Evolutionary conservation across 30 jellyfish, hydroid and myxozoan species (phyloP), one percentile per base, ranked within the genome.

Genomic region (Turritopsis rubra): DNA sequence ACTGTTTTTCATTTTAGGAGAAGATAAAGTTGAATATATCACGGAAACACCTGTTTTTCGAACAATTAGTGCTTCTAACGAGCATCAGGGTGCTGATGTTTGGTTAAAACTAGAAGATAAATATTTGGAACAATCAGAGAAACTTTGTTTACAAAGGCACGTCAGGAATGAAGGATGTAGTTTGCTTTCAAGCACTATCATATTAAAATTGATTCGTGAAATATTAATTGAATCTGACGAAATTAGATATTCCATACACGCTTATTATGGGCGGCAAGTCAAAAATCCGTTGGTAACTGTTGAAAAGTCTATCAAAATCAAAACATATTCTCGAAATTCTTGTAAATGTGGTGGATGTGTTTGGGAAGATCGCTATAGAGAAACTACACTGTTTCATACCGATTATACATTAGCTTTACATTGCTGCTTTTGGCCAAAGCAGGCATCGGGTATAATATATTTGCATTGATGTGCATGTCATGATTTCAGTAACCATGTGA

Each of bases 71-170:
- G 54, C 82, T 1, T 71, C 82, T n/a, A 29, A 74, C 28, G 82
- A 26, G 54, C 82, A 74, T 29, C 26, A 16, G 16, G 82, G 16
- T 26, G 82, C 72, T 16, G 19, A 16, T 54, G 81, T 86, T 18
- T 86, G 94, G 94, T 82, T 86, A 26, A 66, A 81, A 66, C 75
- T 85, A 78, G 87, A 85, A 26, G 82, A 85, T 68, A 66, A 52
- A 52, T 85, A 85, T 52, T 29, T 85, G 83, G 9, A 23, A 29
- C 92, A 85, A 74, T 74, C 72, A 86, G 90, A 84, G 22, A 24
- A 84, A 25, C 81, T 72, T 19, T 84, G 90, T 23, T 18, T 84
- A 70, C 18, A 86, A 52, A 28, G 90, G 20, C 90, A 84, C 23
- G 73, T 73, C 20, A 79, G 54, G 29, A 31, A 79, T 22, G 71